A percentile compares a stretch with the other conserved stretches of the same genome.
Evolutionary conservation across 1,140 invertebrate species (phyloP).

Genomic region (Heliconius nattereri): DNA sequence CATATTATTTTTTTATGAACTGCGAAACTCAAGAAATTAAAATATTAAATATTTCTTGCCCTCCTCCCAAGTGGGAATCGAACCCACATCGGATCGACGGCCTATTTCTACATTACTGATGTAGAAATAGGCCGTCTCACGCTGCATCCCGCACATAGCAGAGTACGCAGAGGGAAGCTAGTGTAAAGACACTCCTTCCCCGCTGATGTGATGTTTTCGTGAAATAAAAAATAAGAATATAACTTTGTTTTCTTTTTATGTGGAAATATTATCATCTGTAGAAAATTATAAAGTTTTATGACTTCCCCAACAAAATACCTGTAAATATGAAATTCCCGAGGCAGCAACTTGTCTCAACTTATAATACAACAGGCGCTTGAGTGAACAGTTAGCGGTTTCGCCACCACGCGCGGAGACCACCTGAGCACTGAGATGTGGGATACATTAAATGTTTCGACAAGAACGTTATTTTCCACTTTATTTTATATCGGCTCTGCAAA

Average conservation of each 20-base stretch:
- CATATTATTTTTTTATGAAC: too few species aligned
- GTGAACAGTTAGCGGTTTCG: slow-evolving; percentile 23
- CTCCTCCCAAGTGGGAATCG: too few species aligned
- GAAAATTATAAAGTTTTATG: not conserved
- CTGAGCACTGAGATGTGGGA: slow-evolving; percentile 32
- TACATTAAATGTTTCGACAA: slow-evolving; percentile 23
- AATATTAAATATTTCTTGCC: too few species aligned
- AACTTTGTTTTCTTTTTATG: not conserved
- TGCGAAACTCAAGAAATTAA: too few species aligned
- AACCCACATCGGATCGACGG: too few species aligned
- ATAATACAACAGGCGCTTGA: slow-evolving; percentile 19
- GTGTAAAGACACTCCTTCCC: too few species aligned
- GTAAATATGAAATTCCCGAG: slow-evolving; percentile 15
- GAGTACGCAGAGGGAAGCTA: too few species aligned
- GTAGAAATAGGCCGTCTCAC: too few species aligned
- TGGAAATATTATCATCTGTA: not conserved
- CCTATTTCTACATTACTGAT: too few species aligned
- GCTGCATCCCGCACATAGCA: too few species aligned
- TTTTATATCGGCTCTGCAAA: not conserved
- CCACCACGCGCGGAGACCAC: slow-evolving; percentile 15
- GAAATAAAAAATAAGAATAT: too few species aligned
- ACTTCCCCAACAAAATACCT: not conserved
- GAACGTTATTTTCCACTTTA: slow-evolving; percentile 21
- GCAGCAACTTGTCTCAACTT: slow-evolving; percentile 22
- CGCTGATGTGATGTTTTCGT: too few species aligned